Evolutionary conservation across 2,113 vertebrate species (phyloP).

Genomic region (Gyps fulvus): DNA sequence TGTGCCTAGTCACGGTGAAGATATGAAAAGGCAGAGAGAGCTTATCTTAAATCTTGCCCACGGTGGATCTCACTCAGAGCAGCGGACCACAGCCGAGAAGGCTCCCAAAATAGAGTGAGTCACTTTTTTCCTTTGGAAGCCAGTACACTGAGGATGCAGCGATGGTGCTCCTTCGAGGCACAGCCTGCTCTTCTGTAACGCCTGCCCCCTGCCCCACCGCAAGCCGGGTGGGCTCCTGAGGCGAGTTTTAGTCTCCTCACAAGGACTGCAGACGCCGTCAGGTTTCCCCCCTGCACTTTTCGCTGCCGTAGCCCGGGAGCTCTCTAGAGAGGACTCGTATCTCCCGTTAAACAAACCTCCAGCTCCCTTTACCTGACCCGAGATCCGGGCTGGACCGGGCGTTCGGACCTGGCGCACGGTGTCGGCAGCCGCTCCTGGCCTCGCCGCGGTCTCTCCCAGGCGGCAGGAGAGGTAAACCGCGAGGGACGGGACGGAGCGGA

Average conservation of each 20-base stretch:
- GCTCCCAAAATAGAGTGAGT: neutral
- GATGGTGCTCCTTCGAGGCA: neutral
- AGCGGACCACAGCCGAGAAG: neutral
- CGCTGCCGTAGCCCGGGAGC: neutral
- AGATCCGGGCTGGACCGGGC: no score
- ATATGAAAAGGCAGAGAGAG: neutral
- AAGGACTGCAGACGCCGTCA: neutral
- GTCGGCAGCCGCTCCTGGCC: neutral
- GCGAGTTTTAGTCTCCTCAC: neutral
- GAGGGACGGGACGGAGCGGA: neutral
- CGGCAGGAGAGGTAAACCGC: neutral
- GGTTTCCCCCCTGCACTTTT: neutral
- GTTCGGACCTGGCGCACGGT: no score
- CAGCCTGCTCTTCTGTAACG: neutral
- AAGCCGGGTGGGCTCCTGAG: no score
- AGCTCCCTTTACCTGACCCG: neutral
- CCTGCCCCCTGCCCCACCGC: neutral
- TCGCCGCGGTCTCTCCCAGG: neutral
- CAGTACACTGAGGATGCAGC: accelerated
- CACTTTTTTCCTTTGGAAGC: no score
- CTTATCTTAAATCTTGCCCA: neutral
- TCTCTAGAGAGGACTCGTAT: no score
- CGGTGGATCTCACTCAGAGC: neutral
- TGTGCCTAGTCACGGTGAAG: neutral
- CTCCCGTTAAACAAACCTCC: neutral